Evolutionary conservation across 2,797 vertebrate species (phyloP).

Genomic region (Vultur gryphus): DNA sequence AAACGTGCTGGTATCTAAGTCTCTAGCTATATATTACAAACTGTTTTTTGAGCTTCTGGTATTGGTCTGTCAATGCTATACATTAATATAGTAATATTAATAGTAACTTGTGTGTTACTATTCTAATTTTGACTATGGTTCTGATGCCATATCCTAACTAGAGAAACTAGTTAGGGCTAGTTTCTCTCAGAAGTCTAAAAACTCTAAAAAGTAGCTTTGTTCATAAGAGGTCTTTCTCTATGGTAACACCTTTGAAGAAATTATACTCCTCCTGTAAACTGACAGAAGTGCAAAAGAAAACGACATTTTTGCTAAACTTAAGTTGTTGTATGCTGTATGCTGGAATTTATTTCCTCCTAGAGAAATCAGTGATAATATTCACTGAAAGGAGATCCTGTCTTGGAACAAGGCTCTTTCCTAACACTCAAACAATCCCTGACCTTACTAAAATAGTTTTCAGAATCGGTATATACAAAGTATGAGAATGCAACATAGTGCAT

Average conservation of each 20-base stretch:
- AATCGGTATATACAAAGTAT: neutral
- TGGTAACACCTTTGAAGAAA: neutral
- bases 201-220: neutral
- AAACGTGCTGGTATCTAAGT: neutral
- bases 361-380: neutral
- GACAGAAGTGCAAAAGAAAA: neutral
- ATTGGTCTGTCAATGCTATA: neutral
- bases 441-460: neutral
- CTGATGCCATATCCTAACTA: neutral
- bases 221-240: neutral
- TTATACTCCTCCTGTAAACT: neutral
- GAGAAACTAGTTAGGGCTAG: neutral
- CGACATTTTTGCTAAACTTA: rapidly evolving
- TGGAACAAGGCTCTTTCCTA: neutral
- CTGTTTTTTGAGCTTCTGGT: neutral
- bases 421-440: neutral
- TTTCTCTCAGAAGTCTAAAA: neutral
- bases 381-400: neutral
- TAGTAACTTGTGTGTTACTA: neutral
- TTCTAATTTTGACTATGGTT: neutral
- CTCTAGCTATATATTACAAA: neutral
- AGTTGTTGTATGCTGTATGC: neutral
- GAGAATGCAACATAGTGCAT: neutral
- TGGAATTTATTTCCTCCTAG: neutral
- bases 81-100: too few species aligned